Base-by-base conservation (phyloP, 2,113 vertebrate species). In the Bagarius yarrelli region DNA sequence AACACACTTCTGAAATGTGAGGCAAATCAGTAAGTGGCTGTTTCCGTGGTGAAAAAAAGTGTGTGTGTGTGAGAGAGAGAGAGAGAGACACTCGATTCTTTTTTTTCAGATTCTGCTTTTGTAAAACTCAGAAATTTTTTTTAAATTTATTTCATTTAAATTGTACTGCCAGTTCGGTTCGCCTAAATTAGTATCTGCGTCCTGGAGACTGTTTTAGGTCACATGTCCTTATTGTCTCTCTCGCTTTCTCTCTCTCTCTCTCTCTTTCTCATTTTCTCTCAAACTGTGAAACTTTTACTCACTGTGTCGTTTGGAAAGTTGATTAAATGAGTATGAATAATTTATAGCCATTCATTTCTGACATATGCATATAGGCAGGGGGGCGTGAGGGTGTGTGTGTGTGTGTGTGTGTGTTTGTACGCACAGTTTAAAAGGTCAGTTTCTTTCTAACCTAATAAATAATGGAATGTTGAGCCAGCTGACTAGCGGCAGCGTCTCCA, bases 381-480 rank as follows among this genome's bases (percentile, higher is more conserved):
- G 18, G 44, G 63, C 27, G 27, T 47, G 32, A 15, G 56, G 25
- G 36, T n/a, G n/a, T n/a, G n/a, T n/a, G n/a, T n/a, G n/a, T n/a
- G n/a, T n/a, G n/a, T n/a, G n/a, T n/a, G n/a, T n/a, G 23, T 71
- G 75, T 76, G 76, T 63, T 78, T 57, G 56, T 63, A 36, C 23
- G 73, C 76, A 84, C 74, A 61, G 64, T 84, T 83, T 80, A 76
- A 88, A 90, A 76, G 88, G 87, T 87, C 87, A 90, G 85, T 82
- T 80, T 87, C 89, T 86, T 88, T 88, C 87, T 88, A 87, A 86
- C 86, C 84, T 81, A 77, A 93, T 94, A 85, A 94, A 94, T 94
- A 92, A 94, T 94, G 85, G 82, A 94, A 87, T 81, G 87, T 87
- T 85, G 88, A 86, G 86, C 88, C 93, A 93, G 92, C 89, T 93